Evolutionary conservation across 2,797 vertebrate species (phyloP).

Genomic region (Geotrypetes seraphini): DNA sequence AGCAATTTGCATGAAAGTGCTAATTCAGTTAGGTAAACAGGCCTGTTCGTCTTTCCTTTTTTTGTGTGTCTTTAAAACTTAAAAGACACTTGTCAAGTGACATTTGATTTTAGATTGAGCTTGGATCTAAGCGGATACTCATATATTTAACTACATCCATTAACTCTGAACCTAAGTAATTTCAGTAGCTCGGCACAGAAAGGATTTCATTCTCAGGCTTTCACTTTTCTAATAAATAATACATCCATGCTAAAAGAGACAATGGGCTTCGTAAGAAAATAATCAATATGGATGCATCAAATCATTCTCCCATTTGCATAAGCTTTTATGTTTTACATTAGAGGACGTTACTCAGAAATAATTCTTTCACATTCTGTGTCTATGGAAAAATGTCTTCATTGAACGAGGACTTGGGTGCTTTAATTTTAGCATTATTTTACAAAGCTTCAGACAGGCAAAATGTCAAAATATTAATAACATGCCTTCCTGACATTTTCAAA

Average conservation of each 20-base stretch:
- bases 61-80: not conserved
- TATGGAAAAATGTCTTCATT: too few species aligned
- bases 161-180: not conserved
- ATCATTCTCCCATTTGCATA: not conserved
- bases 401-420: too few species aligned
- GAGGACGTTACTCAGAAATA: constrained; percentile 23
- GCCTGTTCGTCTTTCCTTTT: too few species aligned
- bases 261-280: not conserved
- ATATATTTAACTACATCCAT: not conserved
- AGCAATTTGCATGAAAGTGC: too few species aligned
- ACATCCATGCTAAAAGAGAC: not conserved
- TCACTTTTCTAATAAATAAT: constrained; percentile 1
- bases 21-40: too few species aligned
- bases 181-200: not conserved
- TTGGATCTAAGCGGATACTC: not conserved
- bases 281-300: not conserved
- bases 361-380: too few species aligned
- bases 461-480: constrained; percentile 7
- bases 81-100: not conserved
- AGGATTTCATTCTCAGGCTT: not conserved
- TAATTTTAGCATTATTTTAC: constrained; percentile 36
- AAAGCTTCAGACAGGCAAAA: constrained; percentile 21
- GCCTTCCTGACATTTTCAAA: constrained; percentile 14
- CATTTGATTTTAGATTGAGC: not conserved
- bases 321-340: constrained; percentile 8